Conservation (phyloP, 2,797 vertebrate species). For the Pteropus rufus region DNA sequence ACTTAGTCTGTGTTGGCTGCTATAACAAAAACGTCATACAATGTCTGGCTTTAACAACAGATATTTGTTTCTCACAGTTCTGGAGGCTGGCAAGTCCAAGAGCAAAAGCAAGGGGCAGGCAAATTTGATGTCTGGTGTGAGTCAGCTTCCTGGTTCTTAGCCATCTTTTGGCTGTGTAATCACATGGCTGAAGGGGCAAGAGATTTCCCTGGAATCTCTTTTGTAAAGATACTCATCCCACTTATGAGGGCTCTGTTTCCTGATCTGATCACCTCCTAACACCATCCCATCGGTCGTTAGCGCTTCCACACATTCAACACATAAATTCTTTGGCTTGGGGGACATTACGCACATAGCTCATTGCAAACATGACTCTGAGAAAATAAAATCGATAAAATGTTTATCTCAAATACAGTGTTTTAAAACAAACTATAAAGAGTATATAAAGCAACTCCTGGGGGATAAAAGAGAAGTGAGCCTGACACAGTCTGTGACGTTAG, state of each 20-base stretch:
- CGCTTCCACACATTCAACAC: not conserved
- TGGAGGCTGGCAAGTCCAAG: not conserved
- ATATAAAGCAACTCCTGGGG: not conserved
- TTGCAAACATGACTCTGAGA: not conserved
- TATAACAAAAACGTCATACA: not conserved
- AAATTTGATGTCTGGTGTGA: not conserved
- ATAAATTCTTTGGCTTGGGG: not conserved
- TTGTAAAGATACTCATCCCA: not conserved
- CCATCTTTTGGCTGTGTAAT: not conserved
- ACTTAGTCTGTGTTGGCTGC: not conserved
- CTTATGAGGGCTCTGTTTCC: not conserved
- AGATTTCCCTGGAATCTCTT: not conserved
- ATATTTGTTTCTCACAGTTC: not conserved
- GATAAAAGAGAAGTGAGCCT: not conserved
- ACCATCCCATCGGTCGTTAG: not conserved
- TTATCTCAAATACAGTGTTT: not conserved
- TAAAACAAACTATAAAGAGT: not conserved
- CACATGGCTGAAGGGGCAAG: too few species aligned
- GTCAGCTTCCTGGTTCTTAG: not conserved
- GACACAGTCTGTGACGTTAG: not conserved
- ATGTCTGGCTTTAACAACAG: not conserved
- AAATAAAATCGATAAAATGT: not conserved
- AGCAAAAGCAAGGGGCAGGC: not conserved
- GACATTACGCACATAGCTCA: not conserved
- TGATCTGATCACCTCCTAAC: not conserved